These are phyloP conservation scores for Nasonia giraulti DNA, from an alignment of 1,140 invertebrate genomes.

Conservation along the genomic window DNA sequence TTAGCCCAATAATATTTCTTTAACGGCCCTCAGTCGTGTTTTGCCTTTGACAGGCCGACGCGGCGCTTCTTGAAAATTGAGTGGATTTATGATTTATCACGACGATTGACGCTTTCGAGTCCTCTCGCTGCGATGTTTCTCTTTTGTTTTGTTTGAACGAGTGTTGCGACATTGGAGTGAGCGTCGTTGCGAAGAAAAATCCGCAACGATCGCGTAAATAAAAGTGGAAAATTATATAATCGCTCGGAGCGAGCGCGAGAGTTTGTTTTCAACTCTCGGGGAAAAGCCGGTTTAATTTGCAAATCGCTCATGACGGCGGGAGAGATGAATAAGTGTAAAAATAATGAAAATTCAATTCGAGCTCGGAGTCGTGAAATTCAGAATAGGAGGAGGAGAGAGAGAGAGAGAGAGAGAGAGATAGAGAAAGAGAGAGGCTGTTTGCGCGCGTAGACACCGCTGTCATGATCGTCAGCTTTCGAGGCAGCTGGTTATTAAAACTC, in stretches of 20 bases:
- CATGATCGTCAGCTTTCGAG: conserved; percentile 46
- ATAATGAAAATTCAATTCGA: conserved; percentile 49
- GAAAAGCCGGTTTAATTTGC: conserved; percentile 33
- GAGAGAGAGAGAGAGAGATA: background rate
- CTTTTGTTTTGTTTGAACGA: background rate
- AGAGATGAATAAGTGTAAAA: conserved; percentile 36
- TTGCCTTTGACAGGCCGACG: conserved; percentile 39
- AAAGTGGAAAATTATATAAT: conserved; percentile 1
- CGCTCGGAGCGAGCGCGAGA: background rate
- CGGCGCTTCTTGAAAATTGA: conserved; percentile 39
- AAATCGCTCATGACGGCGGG: conserved; percentile 26
- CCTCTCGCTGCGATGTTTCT: background rate
- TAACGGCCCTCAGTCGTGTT: conserved; percentile 30
- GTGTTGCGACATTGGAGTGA: background rate
- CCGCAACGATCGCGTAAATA: background rate
- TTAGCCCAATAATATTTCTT: conserved; percentile 52
- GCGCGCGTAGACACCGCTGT: conserved; percentile 38
- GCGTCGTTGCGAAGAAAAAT: background rate
- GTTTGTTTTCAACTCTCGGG: background rate
- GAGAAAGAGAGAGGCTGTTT: conserved; percentile 33
- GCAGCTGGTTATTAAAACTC: conserved; percentile 54
- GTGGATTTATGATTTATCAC: conserved; percentile 48
- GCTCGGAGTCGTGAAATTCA: conserved; percentile 23
- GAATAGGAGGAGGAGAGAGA: background rate
- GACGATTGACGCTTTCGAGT: conserved; percentile 28